A percentile compares a stretch with the other conserved stretches of the same genome.
phyloP scores from a whole-genome alignment of 2,888 invertebrate species.

The Pyralis farinalis region DNA sequence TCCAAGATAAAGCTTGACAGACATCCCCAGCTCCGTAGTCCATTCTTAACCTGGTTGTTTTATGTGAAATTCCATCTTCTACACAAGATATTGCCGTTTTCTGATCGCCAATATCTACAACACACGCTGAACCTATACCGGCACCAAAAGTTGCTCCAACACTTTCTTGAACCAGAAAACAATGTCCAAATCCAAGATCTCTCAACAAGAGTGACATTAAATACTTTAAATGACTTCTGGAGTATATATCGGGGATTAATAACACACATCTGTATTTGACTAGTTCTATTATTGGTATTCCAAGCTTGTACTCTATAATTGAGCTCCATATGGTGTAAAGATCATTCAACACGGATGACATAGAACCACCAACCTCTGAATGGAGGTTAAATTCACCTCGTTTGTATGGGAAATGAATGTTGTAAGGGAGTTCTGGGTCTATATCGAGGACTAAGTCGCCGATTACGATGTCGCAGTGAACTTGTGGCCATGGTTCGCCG shows the following conservation, averaged over 20 bases:
- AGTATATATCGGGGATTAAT: conserved; percentile 94
- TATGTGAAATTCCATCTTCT: conserved; percentile 96
- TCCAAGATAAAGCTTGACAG: conserved; percentile 93
- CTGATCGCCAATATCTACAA: conserved; percentile 97
- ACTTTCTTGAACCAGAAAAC: conserved; percentile 89
- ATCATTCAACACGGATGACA: conserved; percentile 91
- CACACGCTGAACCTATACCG: conserved; percentile 89
- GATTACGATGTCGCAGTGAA: conserved; percentile 84
- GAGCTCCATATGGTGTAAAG: conserved; percentile 94
- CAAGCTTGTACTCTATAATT: conserved; percentile 87
- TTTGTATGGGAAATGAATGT: conserved; percentile 94
- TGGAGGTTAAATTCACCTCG: conserved; percentile 95
- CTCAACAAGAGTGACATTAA: conserved; percentile 89
- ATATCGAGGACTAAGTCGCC: conserved; percentile 89
- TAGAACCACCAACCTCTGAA: conserved; percentile 90
- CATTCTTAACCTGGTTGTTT: conserved; percentile 90
- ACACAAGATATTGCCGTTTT: conserved; percentile 98
- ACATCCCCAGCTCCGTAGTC: conserved; percentile 96
- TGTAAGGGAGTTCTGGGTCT: conserved; percentile 86
- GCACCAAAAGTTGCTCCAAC: conserved; percentile 76
- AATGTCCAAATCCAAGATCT: conserved; percentile 92
- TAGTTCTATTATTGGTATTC: conserved; percentile 86
- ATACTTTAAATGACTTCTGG: conserved; percentile 91
- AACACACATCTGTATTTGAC: conserved; percentile 92
- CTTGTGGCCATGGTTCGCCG: conserved; percentile 83